phyloP scores from a whole-genome alignment of 2,797 vertebrate species.

The Cryptoprocta ferox region DNA sequence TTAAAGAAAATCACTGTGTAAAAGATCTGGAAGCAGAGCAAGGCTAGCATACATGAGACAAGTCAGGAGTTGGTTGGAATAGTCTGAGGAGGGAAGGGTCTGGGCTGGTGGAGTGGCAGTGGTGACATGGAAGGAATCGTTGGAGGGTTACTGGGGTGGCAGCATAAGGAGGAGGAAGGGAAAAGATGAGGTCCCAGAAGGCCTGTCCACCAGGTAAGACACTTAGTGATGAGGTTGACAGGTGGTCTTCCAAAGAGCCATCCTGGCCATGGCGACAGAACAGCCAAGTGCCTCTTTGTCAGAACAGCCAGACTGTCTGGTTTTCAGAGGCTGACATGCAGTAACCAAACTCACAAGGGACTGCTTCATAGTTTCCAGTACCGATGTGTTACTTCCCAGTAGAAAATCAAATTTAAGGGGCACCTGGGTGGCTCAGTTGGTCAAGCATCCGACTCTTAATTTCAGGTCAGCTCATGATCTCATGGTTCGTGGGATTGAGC shows the following conservation, averaged over 20 bases:
- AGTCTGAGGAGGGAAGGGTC: fast-evolving
- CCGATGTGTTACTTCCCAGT: not conserved
- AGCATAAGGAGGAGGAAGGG: not conserved
- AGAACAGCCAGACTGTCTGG: not conserved
- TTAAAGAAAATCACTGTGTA: not conserved
- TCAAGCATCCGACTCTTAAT: not conserved
- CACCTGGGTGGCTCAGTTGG: not conserved
- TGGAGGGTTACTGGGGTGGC: not conserved
- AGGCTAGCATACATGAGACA: not conserved
- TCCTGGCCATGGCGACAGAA: not conserved
- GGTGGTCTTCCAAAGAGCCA: not conserved
- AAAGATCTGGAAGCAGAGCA: not conserved
- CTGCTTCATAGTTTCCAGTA: not conserved
- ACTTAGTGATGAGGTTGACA: not conserved
- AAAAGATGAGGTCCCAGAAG: not conserved
- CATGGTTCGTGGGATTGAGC: not conserved
- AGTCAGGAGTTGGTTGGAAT: not conserved
- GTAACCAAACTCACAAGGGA: not conserved
- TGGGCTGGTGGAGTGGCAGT: not conserved
- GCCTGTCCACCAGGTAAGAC: not conserved
- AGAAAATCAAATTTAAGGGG: not conserved
- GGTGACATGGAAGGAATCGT: not conserved
- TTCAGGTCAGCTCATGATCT: not conserved
- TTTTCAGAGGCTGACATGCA: not conserved
- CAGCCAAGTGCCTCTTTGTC: not conserved